Conservation (phyloP, 1,140 invertebrate genomes). For the Ostrea denselamellosa region DNA sequence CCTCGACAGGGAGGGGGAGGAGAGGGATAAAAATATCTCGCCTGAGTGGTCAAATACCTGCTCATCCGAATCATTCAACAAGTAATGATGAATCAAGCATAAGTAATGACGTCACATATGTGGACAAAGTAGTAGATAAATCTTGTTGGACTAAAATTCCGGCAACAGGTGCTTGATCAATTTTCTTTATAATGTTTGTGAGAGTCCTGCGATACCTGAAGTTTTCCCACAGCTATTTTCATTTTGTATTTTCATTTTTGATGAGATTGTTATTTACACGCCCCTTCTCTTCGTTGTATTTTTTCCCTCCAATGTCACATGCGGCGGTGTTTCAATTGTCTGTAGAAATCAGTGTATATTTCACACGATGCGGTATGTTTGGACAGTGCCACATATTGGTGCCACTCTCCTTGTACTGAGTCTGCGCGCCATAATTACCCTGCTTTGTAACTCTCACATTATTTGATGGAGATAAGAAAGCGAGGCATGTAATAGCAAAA, state of each 20-base stretch:
- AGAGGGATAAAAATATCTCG: neutral
- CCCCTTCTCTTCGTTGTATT: neutral
- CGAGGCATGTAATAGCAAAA: slow-evolving; percentile 43
- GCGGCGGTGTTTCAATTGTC: neutral
- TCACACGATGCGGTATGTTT: slow-evolving; percentile 28
- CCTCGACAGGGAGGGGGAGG: slow-evolving; percentile 3
- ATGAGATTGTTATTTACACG: neutral
- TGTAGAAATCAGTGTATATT: neutral
- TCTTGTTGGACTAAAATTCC: slow-evolving; percentile 1
- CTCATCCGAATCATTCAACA: neutral
- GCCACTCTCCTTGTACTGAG: neutral
- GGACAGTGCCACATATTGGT: slow-evolving; percentile 26
- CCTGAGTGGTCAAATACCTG: neutral
- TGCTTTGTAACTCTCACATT: slow-evolving; percentile 34
- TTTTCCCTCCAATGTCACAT: neutral
- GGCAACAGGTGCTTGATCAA: slow-evolving; percentile 16
- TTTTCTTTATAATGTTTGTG: neutral
- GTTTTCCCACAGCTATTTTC: neutral
- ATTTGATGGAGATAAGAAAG: slow-evolving; percentile 42
- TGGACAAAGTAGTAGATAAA: slow-evolving; percentile 25
- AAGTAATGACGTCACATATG: slow-evolving; percentile 34
- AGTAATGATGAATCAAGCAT: slow-evolving; percentile 5
- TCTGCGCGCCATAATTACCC: slow-evolving; percentile 38
- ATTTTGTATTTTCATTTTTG: neutral
- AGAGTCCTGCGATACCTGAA: neutral